Percentiles rank a stretch among this genome's conserved stretches.
Conservation (phyloP, 2,113 vertebrate species). For the Narcine bancroftii region DNA sequence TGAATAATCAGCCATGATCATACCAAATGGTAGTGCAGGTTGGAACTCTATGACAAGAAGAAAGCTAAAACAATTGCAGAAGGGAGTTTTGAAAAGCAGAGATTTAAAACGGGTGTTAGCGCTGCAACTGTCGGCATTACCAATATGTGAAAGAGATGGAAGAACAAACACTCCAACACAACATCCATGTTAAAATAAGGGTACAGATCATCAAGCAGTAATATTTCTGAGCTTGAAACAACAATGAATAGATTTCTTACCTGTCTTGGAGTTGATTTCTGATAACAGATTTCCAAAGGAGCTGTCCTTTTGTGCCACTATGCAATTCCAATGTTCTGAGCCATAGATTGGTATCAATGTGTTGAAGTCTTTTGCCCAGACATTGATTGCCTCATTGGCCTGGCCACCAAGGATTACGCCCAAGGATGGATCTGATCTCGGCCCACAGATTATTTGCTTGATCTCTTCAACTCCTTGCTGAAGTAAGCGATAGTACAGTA, state of each 20-base stretch:
- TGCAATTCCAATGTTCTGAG: slow-evolving; percentile 48
- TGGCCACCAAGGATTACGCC: slow-evolving; percentile 72
- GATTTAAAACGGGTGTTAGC: too few species aligned
- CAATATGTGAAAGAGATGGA: background rate
- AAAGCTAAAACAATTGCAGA: background rate
- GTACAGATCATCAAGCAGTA: background rate
- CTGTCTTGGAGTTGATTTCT: slow-evolving; percentile 41
- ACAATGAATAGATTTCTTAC: slow-evolving; percentile 38
- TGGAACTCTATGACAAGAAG: background rate
- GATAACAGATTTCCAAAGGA: slow-evolving; percentile 32
- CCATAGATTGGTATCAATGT: slow-evolving; percentile 67
- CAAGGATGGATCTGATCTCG: slow-evolving; percentile 77
- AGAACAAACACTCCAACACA: background rate
- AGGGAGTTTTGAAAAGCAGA: background rate
- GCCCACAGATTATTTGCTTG: slow-evolving; percentile 66
- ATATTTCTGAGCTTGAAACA: background rate
- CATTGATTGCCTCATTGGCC: slow-evolving; percentile 64
- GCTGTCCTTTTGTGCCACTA: slow-evolving; percentile 47
- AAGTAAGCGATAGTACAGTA: slow-evolving; percentile 86
- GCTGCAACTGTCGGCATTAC: too few species aligned
- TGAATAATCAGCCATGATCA: too few species aligned
- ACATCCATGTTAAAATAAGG: background rate
- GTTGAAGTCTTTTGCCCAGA: slow-evolving; percentile 78
- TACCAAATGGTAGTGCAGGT: too few species aligned
- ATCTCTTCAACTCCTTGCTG: slow-evolving; percentile 67